These are phyloP conservation scores for Gryllus longicercus DNA, from an alignment of 2,888 invertebrate species.

Conservation along the genomic window DNA sequence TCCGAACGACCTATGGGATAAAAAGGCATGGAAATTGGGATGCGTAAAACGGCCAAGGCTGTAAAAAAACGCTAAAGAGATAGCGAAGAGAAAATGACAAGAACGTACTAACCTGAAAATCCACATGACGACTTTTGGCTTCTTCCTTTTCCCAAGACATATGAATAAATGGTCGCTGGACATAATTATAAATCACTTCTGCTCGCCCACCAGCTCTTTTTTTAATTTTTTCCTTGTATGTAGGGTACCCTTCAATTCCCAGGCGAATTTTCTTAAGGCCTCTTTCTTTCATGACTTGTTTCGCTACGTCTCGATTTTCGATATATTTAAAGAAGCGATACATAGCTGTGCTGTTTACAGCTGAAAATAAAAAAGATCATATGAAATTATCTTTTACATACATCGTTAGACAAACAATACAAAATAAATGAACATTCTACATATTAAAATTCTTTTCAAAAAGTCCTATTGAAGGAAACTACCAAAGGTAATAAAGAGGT, in stretches of 20 bases:
- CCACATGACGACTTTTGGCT: constrained; percentile 96
- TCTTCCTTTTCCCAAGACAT: constrained; percentile 99
- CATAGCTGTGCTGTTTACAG: constrained; percentile 91
- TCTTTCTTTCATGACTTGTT: constrained; percentile 97
- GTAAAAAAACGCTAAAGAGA: no score
- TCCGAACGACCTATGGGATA: no score
- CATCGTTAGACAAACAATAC: neutral
- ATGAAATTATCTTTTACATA: neutral
- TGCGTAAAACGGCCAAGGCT: no score
- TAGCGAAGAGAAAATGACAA: no score
- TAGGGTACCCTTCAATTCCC: constrained; percentile 98
- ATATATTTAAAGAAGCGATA: constrained; percentile 99
- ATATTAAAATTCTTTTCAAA: constrained; percentile 2
- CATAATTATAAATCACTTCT: constrained; percentile 99
- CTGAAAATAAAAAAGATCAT: constrained; percentile 49
- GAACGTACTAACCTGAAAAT: constrained; percentile 60
- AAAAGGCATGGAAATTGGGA: no score
- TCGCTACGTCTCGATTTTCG: constrained; percentile 98
- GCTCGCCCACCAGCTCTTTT: constrained; percentile 90
- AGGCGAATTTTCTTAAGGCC: constrained; percentile 97
- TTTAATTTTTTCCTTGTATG: constrained; percentile 98
- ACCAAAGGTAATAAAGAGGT: no score
- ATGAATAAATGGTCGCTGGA: constrained; percentile 97
- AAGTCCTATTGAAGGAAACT: neutral
- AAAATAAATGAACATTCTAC: neutral